A percentile compares a stretch with the other conserved stretches of the same genome.
phyloP scores from a whole-genome alignment of 2,113 vertebrate genomes.

The Brienomyrus longianalis region DNA sequence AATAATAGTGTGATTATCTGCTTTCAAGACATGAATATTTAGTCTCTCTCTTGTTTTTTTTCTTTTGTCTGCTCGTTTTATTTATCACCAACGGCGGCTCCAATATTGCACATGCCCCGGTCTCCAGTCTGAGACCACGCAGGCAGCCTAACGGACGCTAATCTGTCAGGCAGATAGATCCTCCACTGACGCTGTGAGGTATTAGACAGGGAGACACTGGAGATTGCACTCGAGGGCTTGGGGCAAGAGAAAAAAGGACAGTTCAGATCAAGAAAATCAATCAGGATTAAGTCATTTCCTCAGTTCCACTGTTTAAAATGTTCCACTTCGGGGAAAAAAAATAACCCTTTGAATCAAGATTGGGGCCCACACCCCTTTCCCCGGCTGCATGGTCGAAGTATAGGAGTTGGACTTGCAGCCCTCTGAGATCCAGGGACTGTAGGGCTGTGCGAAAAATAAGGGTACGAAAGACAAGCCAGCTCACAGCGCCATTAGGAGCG shows the following conservation, averaged over 20 bases:
- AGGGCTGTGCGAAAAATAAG: conserved; percentile 50
- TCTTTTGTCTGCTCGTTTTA: neutral
- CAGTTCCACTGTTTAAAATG: neutral
- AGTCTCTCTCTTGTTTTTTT: neutral
- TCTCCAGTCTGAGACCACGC: conserved; percentile 15
- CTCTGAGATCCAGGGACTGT: conserved; percentile 43
- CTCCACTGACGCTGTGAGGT: conserved; percentile 22
- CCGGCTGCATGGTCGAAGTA: conserved; percentile 52
- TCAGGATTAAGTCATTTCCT: conserved; percentile 41
- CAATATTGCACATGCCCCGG: conserved; percentile 24
- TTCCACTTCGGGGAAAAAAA: neutral
- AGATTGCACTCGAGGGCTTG: neutral
- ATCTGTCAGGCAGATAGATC: neutral
- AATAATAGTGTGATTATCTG: neutral
- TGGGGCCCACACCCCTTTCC: conserved; percentile 40
- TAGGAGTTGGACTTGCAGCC: conserved; percentile 58
- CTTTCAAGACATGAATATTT: conserved; percentile 10
- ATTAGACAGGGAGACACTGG: neutral
- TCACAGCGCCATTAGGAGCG: conserved; percentile 71
- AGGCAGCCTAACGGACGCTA: conserved; percentile 8
- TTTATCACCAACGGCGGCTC: conserved; percentile 11
- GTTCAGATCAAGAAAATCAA: conserved; percentile 20
- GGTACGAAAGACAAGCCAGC: conserved; percentile 52
- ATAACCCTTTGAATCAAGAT: neutral
- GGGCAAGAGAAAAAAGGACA: conserved; percentile 23